Base-by-base conservation (phyloP, 2,888 invertebrate species). In the Agrochola lota region DNA sequence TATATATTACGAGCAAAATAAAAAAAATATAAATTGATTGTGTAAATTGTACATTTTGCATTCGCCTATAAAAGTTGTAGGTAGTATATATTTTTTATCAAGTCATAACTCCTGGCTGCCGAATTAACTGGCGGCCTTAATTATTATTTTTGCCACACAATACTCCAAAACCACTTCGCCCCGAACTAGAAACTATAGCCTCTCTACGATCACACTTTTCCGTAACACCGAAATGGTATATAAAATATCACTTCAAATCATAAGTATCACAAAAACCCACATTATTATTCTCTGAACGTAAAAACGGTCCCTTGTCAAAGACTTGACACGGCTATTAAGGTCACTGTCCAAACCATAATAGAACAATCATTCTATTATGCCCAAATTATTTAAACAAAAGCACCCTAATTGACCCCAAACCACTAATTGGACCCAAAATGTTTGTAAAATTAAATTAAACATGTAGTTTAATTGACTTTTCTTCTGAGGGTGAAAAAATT, bases 391-490 rank as follows among this genome's bases (percentile, higher is more conserved):
- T 83, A 85, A 78, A 88, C 86, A 87, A 90, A 87, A 79, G 84
- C n/a, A 68, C 72, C 46, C 79, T 84, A 88, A 81, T 85, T 77
- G 80, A 74, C 83, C 80, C 78, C 75, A 66, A 72, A 75, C 78
- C 79, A 68, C 81, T 84, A 86, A 83, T 86, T 85, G 77, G 83
- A 68, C 71, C 84, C 78, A 71, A 80, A 87, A 86, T 87, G 85
- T 87, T 86, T 81, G 85, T 83, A 69, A 87, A 90, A 91, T 90
- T 87, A 87, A 88, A 91, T 90, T 91, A 90, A 84, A 90, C 86
- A 89, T 88, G 91, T 91, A 89, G 86, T 89, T 87, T 87, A 91
- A 90, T 91, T 91, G 88, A 90, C 87, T 89, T 89, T 81, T 86
- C 85, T 82, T 83, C 66, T 59, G 83, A 76, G 67, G 68, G 70